Conservation (phyloP, 2,888 invertebrate genomes). For the Nomada ruficornis region DNA sequence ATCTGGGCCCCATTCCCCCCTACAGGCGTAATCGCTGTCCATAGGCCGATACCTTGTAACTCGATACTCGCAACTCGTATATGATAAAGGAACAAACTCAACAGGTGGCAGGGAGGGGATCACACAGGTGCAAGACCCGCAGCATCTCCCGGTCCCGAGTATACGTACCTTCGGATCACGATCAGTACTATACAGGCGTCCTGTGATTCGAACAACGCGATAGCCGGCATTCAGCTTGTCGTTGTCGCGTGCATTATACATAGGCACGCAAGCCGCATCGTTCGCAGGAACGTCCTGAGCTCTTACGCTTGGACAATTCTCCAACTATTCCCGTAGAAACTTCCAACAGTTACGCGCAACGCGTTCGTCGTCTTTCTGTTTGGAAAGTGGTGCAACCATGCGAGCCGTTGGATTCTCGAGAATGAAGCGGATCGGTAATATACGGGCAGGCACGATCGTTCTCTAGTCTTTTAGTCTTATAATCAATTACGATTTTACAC, state of each 20-base stretch:
- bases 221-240: conserved; percentile 16
- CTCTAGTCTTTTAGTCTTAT: too few relatives aligned
- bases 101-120: conserved; percentile 18
- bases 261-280: conserved; percentile 25
- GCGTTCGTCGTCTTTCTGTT: background rate
- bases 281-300: conserved; percentile 23
- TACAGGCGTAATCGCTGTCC: conserved; percentile 3
- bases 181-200: conserved; percentile 53
- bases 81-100: conserved; percentile 24
- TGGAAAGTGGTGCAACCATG: background rate
- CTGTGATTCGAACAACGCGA: conserved; percentile 64
- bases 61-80: background rate
- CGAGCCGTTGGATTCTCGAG: conserved; percentile 4
- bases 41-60: conserved; percentile 35
- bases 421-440: background rate
- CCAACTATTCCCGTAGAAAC: background rate
- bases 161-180: conserved; percentile 4
- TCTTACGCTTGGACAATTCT: background rate
- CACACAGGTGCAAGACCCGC: conserved; percentile 24
- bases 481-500: background rate
- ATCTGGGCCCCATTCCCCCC: conserved; percentile 73
- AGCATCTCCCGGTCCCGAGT: background rate
- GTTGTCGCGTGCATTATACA: conserved; percentile 38
- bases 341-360: background rate
- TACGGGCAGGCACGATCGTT: conserved; percentile 14